A percentile compares a stretch with the other conserved stretches of the same genome.
Evolutionary conservation across 2,888 invertebrate species (phyloP).

Genomic region (Prostheceraeus crozeri): DNA sequence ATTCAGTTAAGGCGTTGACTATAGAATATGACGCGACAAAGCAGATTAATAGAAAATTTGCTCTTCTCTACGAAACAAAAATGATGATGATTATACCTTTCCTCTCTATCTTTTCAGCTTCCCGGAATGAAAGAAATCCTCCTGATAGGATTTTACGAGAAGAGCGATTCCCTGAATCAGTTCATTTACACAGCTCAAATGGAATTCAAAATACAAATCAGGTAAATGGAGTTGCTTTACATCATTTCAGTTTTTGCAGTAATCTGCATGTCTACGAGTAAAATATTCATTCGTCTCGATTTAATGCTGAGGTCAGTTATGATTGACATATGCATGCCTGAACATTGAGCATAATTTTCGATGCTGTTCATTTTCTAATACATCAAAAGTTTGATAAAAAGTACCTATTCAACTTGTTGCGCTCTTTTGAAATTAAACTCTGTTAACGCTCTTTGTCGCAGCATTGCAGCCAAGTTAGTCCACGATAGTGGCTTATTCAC

Average conservation of each 20-base stretch:
- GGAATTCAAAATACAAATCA: conserved; percentile 71
- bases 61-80: too few relatives aligned
- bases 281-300: conserved; percentile 26
- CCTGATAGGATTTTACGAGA: conserved; percentile 83
- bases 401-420: conserved; percentile 39
- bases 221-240: conserved; percentile 58
- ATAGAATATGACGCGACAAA: too few relatives aligned
- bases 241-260: background rate
- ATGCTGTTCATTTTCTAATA: background rate
- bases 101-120: conserved; percentile 28
- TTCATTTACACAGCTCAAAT: conserved; percentile 79
- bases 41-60: too few relatives aligned
- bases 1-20: too few relatives aligned
- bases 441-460: too few relatives aligned
- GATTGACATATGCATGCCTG: too few relatives aligned
- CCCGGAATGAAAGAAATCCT: conserved; percentile 75
- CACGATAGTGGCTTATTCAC: too few relatives aligned
- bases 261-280: background rate
- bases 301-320: too few relatives aligned
- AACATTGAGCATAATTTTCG: background rate
- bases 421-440: too few relatives aligned
- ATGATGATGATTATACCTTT: too few relatives aligned
- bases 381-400: background rate
- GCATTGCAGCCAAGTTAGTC: too few relatives aligned
- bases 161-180: conserved; percentile 68